Conservation (phyloP, 92 coral and sea anemone genomes). For the Blastomussa wellsi region DNA sequence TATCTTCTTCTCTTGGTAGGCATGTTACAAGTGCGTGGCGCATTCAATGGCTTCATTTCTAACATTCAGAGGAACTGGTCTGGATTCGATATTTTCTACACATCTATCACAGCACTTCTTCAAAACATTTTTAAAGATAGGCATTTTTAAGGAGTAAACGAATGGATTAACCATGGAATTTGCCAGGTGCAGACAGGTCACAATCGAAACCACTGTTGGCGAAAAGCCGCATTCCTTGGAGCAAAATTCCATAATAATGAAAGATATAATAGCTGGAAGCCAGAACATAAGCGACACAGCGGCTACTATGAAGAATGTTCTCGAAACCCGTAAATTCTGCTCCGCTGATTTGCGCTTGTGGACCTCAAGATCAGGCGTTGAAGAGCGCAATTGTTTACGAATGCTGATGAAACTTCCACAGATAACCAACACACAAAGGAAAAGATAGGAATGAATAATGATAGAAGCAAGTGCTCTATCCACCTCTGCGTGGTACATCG, state of each 20-base stretch:
- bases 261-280: neutral
- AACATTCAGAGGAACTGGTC: neutral
- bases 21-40: too few species aligned
- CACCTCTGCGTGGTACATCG: neutral
- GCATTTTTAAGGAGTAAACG: constrained; percentile 20
- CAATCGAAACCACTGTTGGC: neutral
- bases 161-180: constrained; percentile 16
- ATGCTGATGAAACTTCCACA: neutral
- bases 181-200: neutral
- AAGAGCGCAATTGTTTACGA: neutral
- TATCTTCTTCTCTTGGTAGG: too few species aligned
- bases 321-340: neutral
- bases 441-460: neutral
- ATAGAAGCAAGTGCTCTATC: neutral
- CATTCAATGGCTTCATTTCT: too few species aligned
- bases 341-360: neutral
- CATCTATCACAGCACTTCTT: neutral
- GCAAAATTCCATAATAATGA: neutral
- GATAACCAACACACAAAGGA: neutral
- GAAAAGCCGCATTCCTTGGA: neutral
- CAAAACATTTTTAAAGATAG: neutral
- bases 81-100: neutral
- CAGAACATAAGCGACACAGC: constrained; percentile 1
- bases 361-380: neutral
- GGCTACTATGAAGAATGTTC: neutral